phyloP scores from a whole-genome alignment of 2,888 invertebrate genomes.

The Drymonia ruficornis region DNA sequence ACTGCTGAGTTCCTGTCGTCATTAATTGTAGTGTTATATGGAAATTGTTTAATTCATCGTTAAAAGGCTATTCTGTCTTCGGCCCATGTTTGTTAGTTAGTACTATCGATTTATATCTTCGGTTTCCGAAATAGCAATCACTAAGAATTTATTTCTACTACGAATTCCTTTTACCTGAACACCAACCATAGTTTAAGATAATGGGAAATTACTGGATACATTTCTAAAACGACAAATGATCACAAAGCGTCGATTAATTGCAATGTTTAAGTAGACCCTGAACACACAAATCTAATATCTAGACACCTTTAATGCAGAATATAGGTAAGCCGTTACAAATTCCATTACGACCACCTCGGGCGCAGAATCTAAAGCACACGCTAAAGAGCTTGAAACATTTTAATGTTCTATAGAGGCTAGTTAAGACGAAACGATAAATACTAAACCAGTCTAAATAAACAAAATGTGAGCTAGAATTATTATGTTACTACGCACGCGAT shows the following conservation, averaged over 20 bases:
- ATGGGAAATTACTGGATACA: not conserved
- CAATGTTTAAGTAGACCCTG: not conserved
- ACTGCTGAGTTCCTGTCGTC: not conserved
- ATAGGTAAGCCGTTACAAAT: not conserved
- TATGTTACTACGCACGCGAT: conserved; percentile 16
- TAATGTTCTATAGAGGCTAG: not conserved
- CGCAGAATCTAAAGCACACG: not conserved
- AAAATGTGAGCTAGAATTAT: conserved; percentile 11
- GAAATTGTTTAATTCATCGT: not conserved
- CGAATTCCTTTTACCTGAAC: not conserved
- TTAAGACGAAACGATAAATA: conserved; percentile 7
- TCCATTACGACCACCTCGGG: not conserved
- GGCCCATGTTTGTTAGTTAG: not conserved
- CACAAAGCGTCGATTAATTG: not conserved
- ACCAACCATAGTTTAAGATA: not conserved
- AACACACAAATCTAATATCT: not conserved
- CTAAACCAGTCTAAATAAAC: conserved; percentile 8
- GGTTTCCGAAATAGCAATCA: not conserved
- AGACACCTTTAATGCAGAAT: not conserved
- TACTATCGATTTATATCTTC: not conserved
- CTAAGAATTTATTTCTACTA: not conserved
- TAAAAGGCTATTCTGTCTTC: not conserved
- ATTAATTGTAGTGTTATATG: not conserved
- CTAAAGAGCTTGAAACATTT: conserved; percentile 1
- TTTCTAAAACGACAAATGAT: not conserved